Percentiles rank a stretch among this genome's conserved stretches.
These are phyloP conservation scores for Exocentrus adspersus DNA, from an alignment of 2,888 invertebrate genomes.

Conservation along the genomic window DNA sequence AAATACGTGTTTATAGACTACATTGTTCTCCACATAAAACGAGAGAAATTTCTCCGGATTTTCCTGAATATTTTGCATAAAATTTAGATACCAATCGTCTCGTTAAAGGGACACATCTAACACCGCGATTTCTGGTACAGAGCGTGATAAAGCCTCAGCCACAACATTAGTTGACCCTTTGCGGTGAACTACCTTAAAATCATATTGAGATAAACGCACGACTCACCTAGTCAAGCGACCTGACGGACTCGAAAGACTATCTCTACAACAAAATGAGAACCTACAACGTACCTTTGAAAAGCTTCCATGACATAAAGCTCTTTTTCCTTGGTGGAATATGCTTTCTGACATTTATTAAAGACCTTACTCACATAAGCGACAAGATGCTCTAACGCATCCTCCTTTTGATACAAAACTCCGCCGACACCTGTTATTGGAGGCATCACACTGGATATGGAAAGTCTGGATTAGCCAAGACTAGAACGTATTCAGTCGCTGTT, in stretches of 20 bases:
- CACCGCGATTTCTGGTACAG: constrained; percentile 14
- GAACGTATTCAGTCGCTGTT: constrained; percentile 25
- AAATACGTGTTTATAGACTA: constrained; percentile 35
- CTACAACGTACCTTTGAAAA: neutral
- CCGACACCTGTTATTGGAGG: constrained; percentile 33
- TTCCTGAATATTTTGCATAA: constrained; percentile 28
- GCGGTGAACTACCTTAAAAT: constrained; percentile 29
- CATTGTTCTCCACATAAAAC: constrained; percentile 33
- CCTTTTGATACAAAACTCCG: neutral
- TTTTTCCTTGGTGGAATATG: constrained; percentile 3
- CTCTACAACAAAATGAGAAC: neutral
- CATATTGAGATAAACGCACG: constrained; percentile 40
- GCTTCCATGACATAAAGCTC: neutral
- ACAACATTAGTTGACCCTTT: constrained; percentile 22
- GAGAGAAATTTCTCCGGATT: constrained; percentile 29
- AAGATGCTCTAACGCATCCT: neutral
- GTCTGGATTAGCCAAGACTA: constrained; percentile 43
- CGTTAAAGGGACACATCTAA: constrained; percentile 26
- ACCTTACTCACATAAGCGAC: neutral
- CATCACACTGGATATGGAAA: constrained; percentile 48
- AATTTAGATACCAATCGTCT: constrained; percentile 34
- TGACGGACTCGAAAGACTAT: neutral
- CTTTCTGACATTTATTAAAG: neutral
- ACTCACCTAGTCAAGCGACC: constrained; percentile 41
- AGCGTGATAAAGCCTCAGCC: constrained; percentile 31